phyloP scores from a whole-genome alignment of 2,888 invertebrate genomes.

The Microdon myrmicae region DNA sequence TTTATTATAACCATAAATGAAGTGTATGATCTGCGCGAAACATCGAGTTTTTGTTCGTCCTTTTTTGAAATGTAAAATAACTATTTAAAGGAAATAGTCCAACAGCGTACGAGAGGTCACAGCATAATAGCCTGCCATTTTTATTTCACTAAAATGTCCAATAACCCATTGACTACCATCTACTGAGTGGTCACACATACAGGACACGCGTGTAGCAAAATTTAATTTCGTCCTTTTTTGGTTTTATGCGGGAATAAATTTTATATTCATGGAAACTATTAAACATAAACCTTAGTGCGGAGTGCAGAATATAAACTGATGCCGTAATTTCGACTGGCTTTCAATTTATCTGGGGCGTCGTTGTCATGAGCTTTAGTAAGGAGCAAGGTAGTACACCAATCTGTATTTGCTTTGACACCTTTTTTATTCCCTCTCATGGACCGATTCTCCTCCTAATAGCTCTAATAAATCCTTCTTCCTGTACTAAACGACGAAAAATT shows the following conservation, averaged over 20 bases:
- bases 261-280: slow-evolving; percentile 24
- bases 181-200: slow-evolving; percentile 3
- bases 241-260: slow-evolving; percentile 27
- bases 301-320: slow-evolving; percentile 33
- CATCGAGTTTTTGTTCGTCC: slow-evolving; percentile 2
- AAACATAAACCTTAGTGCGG: slow-evolving; percentile 29
- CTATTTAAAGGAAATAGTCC: slow-evolving; percentile 8
- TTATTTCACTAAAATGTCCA: slow-evolving; percentile 1
- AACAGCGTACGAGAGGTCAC: slow-evolving; percentile 4
- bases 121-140: background rate
- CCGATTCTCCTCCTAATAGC: slow-evolving; percentile 1
- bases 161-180: slow-evolving; percentile 1
- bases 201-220: background rate
- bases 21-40: background rate
- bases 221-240: background rate
- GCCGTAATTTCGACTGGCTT: slow-evolving; percentile 40
- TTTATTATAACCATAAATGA: slow-evolving; percentile 35
- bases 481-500: slow-evolving; percentile 38
- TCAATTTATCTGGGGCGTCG: slow-evolving; percentile 41
- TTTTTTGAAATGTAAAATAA: slow-evolving; percentile 6
- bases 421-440: background rate
- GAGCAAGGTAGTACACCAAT: slow-evolving; percentile 8
- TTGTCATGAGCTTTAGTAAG: slow-evolving; percentile 40
- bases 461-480: slow-evolving; percentile 38
- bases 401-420: background rate